Conservation (phyloP, 1,140 invertebrate genomes). For the Amphibalanus amphitrite region DNA sequence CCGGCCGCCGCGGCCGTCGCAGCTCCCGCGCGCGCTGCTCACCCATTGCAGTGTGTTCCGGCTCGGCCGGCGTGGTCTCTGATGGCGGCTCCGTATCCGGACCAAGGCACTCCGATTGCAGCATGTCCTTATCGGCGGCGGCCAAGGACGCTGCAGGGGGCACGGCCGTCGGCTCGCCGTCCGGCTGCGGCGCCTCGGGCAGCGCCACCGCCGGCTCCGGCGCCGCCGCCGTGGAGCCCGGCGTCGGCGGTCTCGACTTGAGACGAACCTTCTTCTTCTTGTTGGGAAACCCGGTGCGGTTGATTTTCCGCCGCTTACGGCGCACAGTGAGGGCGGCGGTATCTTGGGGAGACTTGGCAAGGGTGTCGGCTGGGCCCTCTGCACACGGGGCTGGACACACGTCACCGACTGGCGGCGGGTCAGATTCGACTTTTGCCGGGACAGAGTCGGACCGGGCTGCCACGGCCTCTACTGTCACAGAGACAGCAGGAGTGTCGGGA, state of each 20-base stretch:
- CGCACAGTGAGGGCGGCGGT: not conserved
- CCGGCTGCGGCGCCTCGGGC: not conserved
- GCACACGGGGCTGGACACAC: too few relatives aligned
- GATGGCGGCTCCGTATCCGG: too few relatives aligned
- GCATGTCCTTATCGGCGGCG: too few relatives aligned
- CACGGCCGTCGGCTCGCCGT: not conserved
- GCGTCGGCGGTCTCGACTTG: not conserved
- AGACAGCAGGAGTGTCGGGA: too few relatives aligned
- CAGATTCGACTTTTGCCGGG: too few relatives aligned
- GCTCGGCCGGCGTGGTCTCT: too few relatives aligned
- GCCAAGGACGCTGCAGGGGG: not conserved
- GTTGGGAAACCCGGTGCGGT: constrained; percentile 68
- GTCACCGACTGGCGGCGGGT: not conserved
- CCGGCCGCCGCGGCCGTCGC: too few relatives aligned
- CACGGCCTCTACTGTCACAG: too few relatives aligned
- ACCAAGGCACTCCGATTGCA: too few relatives aligned
- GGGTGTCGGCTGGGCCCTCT: not conserved
- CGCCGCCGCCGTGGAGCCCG: not conserved
- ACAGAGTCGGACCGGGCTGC: too few relatives aligned
- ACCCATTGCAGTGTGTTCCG: too few relatives aligned
- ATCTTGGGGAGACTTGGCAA: not conserved
- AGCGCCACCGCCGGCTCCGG: not conserved
- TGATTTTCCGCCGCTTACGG: constrained; percentile 49
- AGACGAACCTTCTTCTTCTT: constrained; percentile 45
- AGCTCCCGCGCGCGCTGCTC: not conserved